Evolutionary conservation across 2,888 invertebrate species (phyloP), one percentile per base, ranked within the genome.

Genomic region (Mythimna loreyi): DNA sequence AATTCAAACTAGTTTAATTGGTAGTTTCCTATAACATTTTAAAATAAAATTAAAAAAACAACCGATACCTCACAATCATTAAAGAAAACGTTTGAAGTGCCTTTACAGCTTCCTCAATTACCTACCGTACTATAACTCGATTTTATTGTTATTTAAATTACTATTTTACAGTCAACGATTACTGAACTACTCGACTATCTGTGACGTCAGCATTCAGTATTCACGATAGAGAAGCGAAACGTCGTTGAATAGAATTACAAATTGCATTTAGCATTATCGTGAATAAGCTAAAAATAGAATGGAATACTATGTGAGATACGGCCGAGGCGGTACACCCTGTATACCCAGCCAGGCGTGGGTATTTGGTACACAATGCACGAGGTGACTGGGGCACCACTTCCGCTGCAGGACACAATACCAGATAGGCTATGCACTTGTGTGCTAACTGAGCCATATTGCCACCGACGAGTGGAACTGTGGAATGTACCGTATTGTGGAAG

Each of bases 361-460:
- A 81, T 84, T 85, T 86, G 63, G 87, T 89, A 88, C 85, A 92
- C 92, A 92, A 92, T 90, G 89, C 90, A 86, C 86, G 90, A 90
- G 90, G 92, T 91, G 93, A 93, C 88, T 92, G 87, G 91, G 91
- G 84, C 93, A 90, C 89, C 89, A 88, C 89, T 93, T 93, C 93
- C 93, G 93, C 81, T 91, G 89, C 89, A 80, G 63, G 67, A 60
- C 72, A 63, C 67, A 67, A 49, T 67, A 74, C 50, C 61, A 76
- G 69, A 80, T 66, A 68, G 58, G 43, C 57, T 57, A 45, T 70
- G 73, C 76, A 73, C 58, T 76, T 67, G 47, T 71, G 63, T 71
- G 55, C 64, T 52, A 64, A 69, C 28, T 47, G 13, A 72, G 45
- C 53, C n/a, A 45, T 45, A 7, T 45, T n/a, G 19, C 43, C 73